Base-by-base conservation (phyloP, 2,888 invertebrate genomes). In the Agonum fuliginosum region DNA sequence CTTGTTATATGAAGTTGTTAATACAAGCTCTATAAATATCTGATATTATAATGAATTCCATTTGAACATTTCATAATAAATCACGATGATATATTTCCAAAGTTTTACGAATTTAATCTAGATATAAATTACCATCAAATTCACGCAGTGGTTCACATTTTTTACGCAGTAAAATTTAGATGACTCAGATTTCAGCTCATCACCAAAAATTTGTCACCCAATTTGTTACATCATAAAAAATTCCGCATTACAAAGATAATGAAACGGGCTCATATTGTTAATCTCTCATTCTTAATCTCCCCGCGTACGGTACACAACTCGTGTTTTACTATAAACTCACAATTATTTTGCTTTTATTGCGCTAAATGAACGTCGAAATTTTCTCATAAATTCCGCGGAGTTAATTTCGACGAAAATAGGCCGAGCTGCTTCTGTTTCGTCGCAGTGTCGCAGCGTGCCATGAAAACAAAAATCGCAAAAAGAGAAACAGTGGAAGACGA, bases 361-460 rank as follows among this genome's bases (percentile, higher is more conserved):
- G 34, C 54, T 54, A 72, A 72, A 72, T 72, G 72, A 72, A 72
- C 72, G 54, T 54, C 20, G 54, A 72, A 54, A 72, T 34, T 51
- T 43, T 62, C 62, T 58, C 73, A 73, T 73, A 73, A 73, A 73
- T 73, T 62, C 51, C 62, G 12, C 27, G 24, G 43, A 62, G 58
- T 58, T 58, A 73, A 73, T 73, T 73, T 73, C 43, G 41, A 12
- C 37, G 73, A 22, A 73, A 62, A 73, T 54, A 37, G 72, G 72
- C 71, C 30, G 48, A 71, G 71, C 34, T 72, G 37, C 37, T 72
- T 67, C 12, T 10, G 27, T 67, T 65, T 41, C 27, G 37, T 67
- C 67, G 67, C 41, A 62, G 30, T 62, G 30, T 62, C 62, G 62
- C 62, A 62, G 62, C 30, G 34, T 62, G 62, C 62, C 19, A 34